Base-by-base conservation (phyloP, 53 echinoderm and acorn worm genomes). In the Zoroaster sp. region DNA sequence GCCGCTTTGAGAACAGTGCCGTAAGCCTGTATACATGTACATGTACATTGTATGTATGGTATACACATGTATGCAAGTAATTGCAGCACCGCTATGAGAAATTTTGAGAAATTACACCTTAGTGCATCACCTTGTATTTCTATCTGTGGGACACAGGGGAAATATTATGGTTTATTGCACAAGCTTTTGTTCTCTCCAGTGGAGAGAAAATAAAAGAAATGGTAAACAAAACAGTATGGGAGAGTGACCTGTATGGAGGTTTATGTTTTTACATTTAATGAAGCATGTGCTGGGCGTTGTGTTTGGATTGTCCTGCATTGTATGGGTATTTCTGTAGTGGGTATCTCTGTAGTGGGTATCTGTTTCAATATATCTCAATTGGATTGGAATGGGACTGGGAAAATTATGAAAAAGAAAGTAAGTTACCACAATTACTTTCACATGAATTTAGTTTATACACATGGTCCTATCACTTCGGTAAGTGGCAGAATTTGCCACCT, bases 161-260 rank as follows among this genome's bases (percentile, higher is more conserved):
- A 38, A 35, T 40, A 20, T 53, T 37, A 78, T 37, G 54, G 17
- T 59, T 78, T 51, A 40, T 78, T 78, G 52, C 59, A 78, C 78
- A 78, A 78, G 39, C 78, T 38, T 78, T 78, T 78, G 78, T 78
- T 51, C 55, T 54, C 20, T 54, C 59, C 36, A 53, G 36, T 20
- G 35, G 21, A 21, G 21, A 59, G 51, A 54, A 78, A 78, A 78
- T 31, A 38, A 59, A 37, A 35, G 63, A 78, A 59, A 78, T 21
- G n/a, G 40, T 78, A 78, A 54, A 78, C 78, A 78, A 40, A 59
- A 55, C 59, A 55, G 78, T 54, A 54, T 78, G 78, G 35, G 78
- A 78, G 23, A 20, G 39, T 20, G 39, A 40, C 53, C 36, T 55
- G 63, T 59, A 59, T 54, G 23, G 78, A 38, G 37, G n/a, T 12